phyloP scores from a whole-genome alignment of 1,140 invertebrate species.

The Drepana arcuata region DNA sequence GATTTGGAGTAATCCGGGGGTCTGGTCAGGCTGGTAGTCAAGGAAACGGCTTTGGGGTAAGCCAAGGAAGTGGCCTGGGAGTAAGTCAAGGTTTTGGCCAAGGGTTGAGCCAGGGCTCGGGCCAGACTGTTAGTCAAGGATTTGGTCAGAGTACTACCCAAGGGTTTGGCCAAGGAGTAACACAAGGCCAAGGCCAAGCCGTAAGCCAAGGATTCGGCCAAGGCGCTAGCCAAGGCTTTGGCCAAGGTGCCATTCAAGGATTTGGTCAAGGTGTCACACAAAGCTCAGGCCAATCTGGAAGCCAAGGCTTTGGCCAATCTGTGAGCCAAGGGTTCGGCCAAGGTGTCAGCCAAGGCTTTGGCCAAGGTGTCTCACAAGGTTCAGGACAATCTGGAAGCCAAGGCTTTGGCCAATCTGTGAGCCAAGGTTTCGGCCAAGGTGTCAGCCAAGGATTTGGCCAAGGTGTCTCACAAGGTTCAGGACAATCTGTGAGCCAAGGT shows the following conservation, averaged over 20 bases:
- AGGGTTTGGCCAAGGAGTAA: slow-evolving; percentile 2
- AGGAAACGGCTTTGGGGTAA: slow-evolving; percentile 3
- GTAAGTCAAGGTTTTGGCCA: slow-evolving; percentile 11
- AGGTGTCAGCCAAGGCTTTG: slow-evolving; percentile 5
- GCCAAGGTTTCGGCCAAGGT: slow-evolving; percentile 4
- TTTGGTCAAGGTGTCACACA: neutral
- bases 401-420: slow-evolving; percentile 7
- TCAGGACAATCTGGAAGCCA: slow-evolving; percentile 11
- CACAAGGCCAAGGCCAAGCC: slow-evolving; percentile 2
- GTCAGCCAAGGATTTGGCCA: slow-evolving; percentile 4
- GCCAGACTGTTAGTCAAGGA: neutral
- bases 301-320: neutral
- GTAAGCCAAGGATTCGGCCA: slow-evolving; percentile 5
- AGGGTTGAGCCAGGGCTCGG: slow-evolving; percentile 6
- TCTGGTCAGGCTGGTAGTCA: slow-evolving; percentile 2
- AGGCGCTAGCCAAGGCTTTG: neutral
- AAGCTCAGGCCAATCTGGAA: slow-evolving; percentile 1
- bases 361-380: slow-evolving; percentile 6
- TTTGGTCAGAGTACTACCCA: slow-evolving; percentile 2
- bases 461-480: slow-evolving; percentile 1
- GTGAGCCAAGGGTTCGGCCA: slow-evolving; percentile 5
- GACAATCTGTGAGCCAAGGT: neutral
- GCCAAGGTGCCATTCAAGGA: slow-evolving; percentile 1
- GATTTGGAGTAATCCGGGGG: slow-evolving; percentile 6
- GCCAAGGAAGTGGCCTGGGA: slow-evolving; percentile 3